Conservation (phyloP, 2,797 vertebrate genomes). For the Scarus forsteni region DNA sequence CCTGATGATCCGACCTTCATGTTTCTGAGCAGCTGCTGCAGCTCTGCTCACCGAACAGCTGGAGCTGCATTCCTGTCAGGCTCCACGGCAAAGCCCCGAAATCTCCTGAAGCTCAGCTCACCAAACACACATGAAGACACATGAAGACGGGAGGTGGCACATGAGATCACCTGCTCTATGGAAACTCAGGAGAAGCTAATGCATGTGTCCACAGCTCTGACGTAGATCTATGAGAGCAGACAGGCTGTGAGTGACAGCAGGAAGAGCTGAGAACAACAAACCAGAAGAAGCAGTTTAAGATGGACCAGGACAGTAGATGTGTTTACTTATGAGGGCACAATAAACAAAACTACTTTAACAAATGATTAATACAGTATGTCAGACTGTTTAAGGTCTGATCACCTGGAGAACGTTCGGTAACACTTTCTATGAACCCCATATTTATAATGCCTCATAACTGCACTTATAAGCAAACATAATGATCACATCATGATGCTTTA, state of each 20-base stretch:
- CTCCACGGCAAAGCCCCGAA: constrained; percentile 42
- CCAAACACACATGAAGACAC: constrained; percentile 2
- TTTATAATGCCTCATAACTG: no score
- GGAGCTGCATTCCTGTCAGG: constrained; percentile 45
- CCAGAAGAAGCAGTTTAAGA: constrained; percentile 8
- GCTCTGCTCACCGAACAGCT: constrained; percentile 19
- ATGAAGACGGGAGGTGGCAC: background rate
- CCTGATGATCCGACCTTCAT: background rate
- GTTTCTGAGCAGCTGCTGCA: constrained; percentile 29
- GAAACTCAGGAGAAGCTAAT: background rate
- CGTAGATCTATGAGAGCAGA: no score
- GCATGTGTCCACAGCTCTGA: no score
- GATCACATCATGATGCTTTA: no score
- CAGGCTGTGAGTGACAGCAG: background rate
- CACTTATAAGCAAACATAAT: no score
- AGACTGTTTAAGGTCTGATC: no score
- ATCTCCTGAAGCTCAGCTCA: background rate
- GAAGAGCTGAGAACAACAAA: constrained; percentile 17
- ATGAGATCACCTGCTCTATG: background rate
- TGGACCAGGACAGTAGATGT: no score
- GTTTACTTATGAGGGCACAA: no score
- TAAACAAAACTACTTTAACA: no score
- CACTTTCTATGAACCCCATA: no score
- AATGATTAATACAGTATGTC: no score
- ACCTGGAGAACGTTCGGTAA: no score